Evolutionary conservation across 1,140 invertebrate species (phyloP).

Genomic region (Ganaspis sp.): DNA sequence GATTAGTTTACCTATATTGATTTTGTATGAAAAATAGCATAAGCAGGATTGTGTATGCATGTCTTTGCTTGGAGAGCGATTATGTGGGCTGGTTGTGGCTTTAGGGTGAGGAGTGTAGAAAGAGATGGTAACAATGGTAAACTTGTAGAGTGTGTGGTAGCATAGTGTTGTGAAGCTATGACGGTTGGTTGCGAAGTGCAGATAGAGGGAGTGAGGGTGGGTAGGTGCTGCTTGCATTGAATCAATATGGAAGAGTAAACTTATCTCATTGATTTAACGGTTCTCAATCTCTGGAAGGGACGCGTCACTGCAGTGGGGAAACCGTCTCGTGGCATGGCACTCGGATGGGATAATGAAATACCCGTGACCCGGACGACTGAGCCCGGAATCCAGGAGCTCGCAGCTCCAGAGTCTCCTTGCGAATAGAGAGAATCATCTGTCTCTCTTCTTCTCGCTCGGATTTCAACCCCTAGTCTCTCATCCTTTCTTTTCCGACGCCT

Average conservation of each 20-base stretch:
- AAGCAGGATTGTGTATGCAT: no score
- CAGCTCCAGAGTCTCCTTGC: slow-evolving; percentile 5
- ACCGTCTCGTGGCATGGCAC: not conserved
- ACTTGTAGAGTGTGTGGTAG: not conserved
- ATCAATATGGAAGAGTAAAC: slow-evolving; percentile 64
- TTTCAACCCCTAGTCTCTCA: slow-evolving; percentile 2
- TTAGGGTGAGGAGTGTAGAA: not conserved
- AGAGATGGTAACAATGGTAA: not conserved
- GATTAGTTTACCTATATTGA: no score
- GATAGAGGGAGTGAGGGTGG: not conserved
- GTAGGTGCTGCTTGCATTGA: slow-evolving; percentile 45
- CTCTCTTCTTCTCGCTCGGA: not conserved
- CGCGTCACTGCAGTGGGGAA: slow-evolving; percentile 19
- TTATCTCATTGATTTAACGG: slow-evolving; percentile 66
- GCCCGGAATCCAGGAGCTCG: slow-evolving; percentile 27
- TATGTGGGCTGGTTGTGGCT: not conserved
- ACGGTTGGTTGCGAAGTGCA: slow-evolving; percentile 7
- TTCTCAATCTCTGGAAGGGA: slow-evolving; percentile 57
- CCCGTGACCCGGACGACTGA: slow-evolving; percentile 21
- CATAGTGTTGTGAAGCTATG: not conserved
- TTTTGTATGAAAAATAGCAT: no score
- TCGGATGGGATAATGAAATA: slow-evolving; percentile 26
- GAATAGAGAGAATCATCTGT: not conserved
- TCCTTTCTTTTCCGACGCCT: slow-evolving; percentile 8
- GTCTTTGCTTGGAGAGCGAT: not conserved